These are phyloP conservation scores for Rotaria magnacalcarata DNA, from an alignment of 2,888 invertebrate genomes.

Conservation along the genomic window DNA sequence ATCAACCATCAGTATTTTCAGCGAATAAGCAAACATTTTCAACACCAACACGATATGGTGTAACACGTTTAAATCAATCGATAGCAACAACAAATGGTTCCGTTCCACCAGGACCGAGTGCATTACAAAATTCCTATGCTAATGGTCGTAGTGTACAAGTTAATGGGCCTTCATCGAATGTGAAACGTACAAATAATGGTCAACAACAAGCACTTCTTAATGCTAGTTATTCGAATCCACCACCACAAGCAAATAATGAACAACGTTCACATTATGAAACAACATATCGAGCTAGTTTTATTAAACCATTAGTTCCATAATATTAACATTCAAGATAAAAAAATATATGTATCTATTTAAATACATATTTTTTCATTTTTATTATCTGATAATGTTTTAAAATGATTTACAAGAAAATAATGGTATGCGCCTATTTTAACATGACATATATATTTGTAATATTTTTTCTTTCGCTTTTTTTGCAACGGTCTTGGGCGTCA, in stretches of 20 bases:
- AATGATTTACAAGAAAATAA: background rate
- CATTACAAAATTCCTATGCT: background rate
- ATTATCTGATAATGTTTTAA: background rate
- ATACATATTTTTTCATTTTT: background rate
- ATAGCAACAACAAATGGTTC: background rate
- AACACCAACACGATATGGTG: background rate
- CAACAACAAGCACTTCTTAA: background rate
- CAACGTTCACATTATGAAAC: conserved; percentile 10
- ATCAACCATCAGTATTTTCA: background rate
- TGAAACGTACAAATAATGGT: background rate
- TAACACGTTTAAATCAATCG: background rate
- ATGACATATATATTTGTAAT: background rate
- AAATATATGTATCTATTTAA: background rate
- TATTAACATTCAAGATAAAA: background rate
- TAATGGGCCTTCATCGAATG: background rate
- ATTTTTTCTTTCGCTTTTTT: background rate
- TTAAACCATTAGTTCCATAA: background rate
- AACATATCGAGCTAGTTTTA: conserved; percentile 25
- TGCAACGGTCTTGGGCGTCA: background rate
- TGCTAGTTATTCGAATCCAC: background rate
- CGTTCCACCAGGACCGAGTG: too few relatives aligned
- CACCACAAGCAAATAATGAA: background rate
- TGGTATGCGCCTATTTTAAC: background rate
- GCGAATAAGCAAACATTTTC: background rate
- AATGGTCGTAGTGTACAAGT: background rate